Base-by-base conservation (phyloP, 2,888 invertebrate genomes). In the Neoascia interrupta region DNA sequence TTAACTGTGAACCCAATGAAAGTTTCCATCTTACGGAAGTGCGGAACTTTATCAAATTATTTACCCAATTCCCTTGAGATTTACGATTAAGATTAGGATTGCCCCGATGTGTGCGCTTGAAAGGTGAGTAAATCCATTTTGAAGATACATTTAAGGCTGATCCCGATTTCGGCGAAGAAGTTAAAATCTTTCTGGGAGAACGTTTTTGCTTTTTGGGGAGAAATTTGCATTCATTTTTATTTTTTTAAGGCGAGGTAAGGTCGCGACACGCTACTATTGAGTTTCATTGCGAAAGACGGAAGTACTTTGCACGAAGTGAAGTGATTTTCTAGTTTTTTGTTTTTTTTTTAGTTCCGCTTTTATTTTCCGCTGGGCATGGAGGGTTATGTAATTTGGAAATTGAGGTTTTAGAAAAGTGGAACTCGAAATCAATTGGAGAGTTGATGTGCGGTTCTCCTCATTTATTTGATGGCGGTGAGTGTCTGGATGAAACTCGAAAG, bases 271-370 rank as follows among this genome's bases (percentile, higher is more conserved):
- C 45, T 45, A 21, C 53, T 18, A 41, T 51, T 43, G 43, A 53
- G 51, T 49, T 53, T 45, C 58, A 66, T 60, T 68, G 66, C 51
- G 68, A 60, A 60, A 68, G 66, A 68, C 64, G 72, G 64, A 73
- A 73, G 72, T 58, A 43, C 51, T 54, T 21, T 43, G 45, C 18
- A 53, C 19, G 43, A 31, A 47, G 34, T 41, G 21, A 16, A 15
- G 26, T 15, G 61, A 31, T 18, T 53, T 68, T 68, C 49, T 60
- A 58, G 34, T 31, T 41, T 66, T 11, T 13, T 43, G 34, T 28
- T 41, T 45, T 11, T 23, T 26, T 36, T 34, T 37, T 31, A 1
- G 34, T 6, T 28, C 13, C 15, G 19, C 19, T 18, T 13, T 6
- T 36, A 8, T 5, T 21, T 21, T n/a, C 8, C 31, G 3, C 8